Evolutionary conservation across 2,888 invertebrate genomes (phyloP).

Genomic region (Thysanoteuthis rhombus): DNA sequence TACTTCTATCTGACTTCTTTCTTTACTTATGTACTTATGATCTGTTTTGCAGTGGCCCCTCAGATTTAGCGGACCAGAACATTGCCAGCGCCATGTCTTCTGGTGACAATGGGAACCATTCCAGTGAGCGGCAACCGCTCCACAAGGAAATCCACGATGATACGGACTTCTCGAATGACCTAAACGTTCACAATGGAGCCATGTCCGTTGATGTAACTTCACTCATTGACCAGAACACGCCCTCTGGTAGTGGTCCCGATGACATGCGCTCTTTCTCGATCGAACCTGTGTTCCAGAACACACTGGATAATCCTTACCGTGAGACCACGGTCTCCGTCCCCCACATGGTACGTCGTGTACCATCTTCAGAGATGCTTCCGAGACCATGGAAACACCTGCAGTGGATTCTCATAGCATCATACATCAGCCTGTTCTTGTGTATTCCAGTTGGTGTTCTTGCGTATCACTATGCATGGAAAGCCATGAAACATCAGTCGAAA

Average conservation of each 20-base stretch:
- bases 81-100: constrained; percentile 27
- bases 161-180: constrained; percentile 35
- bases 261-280: constrained; percentile 42
- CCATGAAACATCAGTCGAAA: constrained; percentile 55
- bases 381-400: constrained; percentile 56
- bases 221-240: constrained; percentile 42
- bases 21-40: too few species aligned
- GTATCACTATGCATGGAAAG: constrained; percentile 50
- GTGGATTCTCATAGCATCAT: constrained; percentile 54
- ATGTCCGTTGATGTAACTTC: constrained; percentile 42
- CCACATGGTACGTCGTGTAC: constrained; percentile 54
- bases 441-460: constrained; percentile 54
- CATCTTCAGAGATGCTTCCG: constrained; percentile 57
- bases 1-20: too few species aligned
- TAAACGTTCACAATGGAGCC: constrained; percentile 25
- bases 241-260: neutral
- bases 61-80: neutral
- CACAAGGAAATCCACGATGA: constrained; percentile 45
- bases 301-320: constrained; percentile 57
- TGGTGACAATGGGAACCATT: constrained; percentile 30
- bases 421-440: constrained; percentile 53
- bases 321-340: constrained; percentile 59
- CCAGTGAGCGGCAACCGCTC: constrained; percentile 48
- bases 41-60: neutral
- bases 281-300: constrained; percentile 53